Conservation (phyloP, 1,140 invertebrate species). For the Stegodyphus dumicola region DNA sequence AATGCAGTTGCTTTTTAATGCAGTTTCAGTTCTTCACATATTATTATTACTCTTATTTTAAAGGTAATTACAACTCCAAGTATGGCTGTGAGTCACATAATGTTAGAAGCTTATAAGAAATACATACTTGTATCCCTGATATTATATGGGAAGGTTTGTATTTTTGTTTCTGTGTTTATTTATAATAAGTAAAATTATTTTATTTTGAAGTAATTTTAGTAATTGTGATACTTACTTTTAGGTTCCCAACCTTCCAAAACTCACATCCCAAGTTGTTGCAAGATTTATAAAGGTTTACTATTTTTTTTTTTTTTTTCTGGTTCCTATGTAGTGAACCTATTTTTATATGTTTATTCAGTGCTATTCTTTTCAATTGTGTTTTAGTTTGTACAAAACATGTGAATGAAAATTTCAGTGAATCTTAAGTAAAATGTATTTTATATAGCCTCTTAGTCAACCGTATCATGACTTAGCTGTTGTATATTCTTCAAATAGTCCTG, state of each 20-base stretch:
- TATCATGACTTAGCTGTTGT: constrained; percentile 90
- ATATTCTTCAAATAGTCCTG: constrained; percentile 81
- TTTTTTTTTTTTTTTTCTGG: not conserved
- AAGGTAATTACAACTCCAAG: constrained; percentile 88
- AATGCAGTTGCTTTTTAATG: too few relatives aligned
- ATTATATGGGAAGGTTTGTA: constrained; percentile 83
- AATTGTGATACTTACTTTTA: constrained; percentile 64
- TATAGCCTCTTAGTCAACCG: constrained; percentile 82
- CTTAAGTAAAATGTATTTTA: not conserved
- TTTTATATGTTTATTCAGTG: not conserved
- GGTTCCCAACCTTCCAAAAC: constrained; percentile 85
- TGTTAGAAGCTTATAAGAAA: constrained; percentile 97
- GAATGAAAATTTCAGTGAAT: not conserved
- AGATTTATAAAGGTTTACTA: constrained; percentile 81
- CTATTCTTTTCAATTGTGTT: too few relatives aligned
- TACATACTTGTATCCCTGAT: constrained; percentile 92
- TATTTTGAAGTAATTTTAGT: not conserved
- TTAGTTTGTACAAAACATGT: too few relatives aligned
- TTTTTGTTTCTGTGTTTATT: not conserved
- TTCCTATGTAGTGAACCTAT: not conserved
- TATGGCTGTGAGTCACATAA: constrained; percentile 93
- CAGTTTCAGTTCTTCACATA: too few relatives aligned
- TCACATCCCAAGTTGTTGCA: constrained; percentile 88
- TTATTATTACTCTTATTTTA: constrained; percentile 9
- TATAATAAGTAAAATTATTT: not conserved